Evolutionary conservation across 2,797 vertebrate species (phyloP).

Genomic region (Pseudochirops cupreus): DNA sequence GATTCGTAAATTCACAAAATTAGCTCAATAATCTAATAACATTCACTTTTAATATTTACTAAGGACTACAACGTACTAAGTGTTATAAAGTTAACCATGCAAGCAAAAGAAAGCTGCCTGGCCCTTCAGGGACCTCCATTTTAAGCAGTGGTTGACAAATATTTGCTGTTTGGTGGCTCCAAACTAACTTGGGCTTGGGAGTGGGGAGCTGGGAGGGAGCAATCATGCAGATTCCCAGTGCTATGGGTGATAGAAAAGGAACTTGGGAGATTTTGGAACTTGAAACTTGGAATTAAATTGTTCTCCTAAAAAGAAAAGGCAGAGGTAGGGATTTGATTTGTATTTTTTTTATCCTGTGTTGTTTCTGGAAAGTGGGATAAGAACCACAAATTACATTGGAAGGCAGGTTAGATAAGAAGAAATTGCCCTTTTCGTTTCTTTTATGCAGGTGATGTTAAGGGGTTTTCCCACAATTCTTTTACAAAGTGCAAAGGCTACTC

Average conservation of each 20-base stretch:
- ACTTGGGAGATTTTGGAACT: background rate
- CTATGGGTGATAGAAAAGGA: background rate
- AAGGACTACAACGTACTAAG: background rate
- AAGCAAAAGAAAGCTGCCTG: conserved; percentile 11
- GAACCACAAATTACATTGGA: background rate
- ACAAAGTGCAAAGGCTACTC: background rate
- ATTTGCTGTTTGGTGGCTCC: conserved; percentile 5
- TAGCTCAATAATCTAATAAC: background rate
- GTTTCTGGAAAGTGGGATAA: background rate
- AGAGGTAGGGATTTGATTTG: background rate
- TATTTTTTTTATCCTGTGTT: background rate
- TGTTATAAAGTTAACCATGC: conserved; percentile 14
- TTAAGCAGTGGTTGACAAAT: background rate
- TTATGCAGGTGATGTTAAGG: background rate
- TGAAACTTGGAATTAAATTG: background rate
- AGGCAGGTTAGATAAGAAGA: background rate
- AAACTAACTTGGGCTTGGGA: background rate
- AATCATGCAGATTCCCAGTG: background rate
- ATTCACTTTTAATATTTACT: conserved; percentile 25
- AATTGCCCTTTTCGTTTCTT: background rate
- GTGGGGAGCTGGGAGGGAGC: background rate
- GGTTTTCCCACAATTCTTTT: background rate
- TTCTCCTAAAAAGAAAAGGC: background rate
- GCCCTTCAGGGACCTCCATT: background rate
- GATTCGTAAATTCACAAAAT: background rate